Conservation (phyloP, 2,888 invertebrate species). For the Agrotis segetum region DNA sequence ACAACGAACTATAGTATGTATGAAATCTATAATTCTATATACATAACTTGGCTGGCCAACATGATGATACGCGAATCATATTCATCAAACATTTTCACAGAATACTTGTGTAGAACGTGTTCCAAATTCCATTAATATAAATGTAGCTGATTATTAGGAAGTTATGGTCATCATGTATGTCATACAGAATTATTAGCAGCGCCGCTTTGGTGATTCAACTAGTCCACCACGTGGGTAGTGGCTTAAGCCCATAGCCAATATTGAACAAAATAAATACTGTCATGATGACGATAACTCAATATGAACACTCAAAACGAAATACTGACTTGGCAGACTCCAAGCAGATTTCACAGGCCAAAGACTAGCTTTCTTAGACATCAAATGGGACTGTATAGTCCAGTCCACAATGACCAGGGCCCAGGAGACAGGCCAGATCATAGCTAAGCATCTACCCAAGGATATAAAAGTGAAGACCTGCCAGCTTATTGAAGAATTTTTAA, state of each 20-base stretch:
- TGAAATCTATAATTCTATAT: constrained; percentile 5
- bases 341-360: constrained; percentile 96
- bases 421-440: constrained; percentile 97
- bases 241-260: constrained; percentile 27
- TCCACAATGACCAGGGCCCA: constrained; percentile 98
- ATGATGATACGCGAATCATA: neutral
- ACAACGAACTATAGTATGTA: too few species aligned
- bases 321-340: constrained; percentile 96
- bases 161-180: neutral
- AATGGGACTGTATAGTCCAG: constrained; percentile 95
- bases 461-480: constrained; percentile 92
- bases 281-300: constrained; percentile 22
- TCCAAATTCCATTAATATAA: neutral
- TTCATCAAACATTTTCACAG: neutral
- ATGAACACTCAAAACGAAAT: constrained; percentile 7
- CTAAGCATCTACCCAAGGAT: constrained; percentile 92
- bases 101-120: neutral
- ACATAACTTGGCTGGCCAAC: neutral
- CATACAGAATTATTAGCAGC: neutral
- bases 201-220: constrained; percentile 22
- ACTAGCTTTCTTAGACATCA: constrained; percentile 94
- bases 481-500: constrained; percentile 93
- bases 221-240: neutral
- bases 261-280: neutral
- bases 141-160: neutral